phyloP scores from a whole-genome alignment of 2,797 vertebrate species.

The Falco naumanni region DNA sequence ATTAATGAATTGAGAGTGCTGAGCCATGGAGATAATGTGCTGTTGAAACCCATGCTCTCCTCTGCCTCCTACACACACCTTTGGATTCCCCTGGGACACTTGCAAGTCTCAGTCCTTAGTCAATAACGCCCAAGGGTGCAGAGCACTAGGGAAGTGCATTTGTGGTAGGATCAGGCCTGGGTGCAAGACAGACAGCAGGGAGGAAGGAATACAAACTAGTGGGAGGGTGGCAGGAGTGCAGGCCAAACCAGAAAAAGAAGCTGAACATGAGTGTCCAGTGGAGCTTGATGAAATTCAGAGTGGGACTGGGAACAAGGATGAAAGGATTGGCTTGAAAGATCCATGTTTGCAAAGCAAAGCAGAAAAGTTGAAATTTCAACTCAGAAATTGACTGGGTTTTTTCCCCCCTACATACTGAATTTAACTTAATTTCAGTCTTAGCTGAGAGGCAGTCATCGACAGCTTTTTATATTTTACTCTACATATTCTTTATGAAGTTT shows the following conservation, averaged over 20 bases:
- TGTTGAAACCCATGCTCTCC: neutral
- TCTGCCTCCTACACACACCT: neutral
- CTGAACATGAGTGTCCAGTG: neutral
- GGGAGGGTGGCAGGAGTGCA: constrained; percentile 24
- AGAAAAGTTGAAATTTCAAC: neutral
- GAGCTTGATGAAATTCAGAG: neutral
- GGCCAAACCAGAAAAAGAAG: constrained; percentile 46
- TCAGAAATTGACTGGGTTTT: neutral
- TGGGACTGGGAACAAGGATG: neutral
- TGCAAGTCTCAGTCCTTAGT: neutral
- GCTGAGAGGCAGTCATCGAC: neutral
- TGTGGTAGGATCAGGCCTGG: neutral
- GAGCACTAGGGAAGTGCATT: neutral
- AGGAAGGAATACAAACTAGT: neutral
- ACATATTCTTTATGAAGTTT: neutral
- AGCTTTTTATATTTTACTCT: neutral
- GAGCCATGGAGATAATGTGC: neutral
- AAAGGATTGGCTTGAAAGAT: neutral
- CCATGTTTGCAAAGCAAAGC: neutral
- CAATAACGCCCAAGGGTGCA: neutral
- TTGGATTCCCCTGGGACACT: neutral
- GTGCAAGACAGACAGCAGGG: neutral
- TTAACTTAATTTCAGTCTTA: neutral
- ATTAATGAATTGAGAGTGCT: neutral
- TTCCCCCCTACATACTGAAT: neutral